Percentiles rank a stretch among this genome's conserved stretches.
Evolutionary conservation across 2,888 invertebrate genomes (phyloP).

Genomic region (Electrophaes corylata): DNA sequence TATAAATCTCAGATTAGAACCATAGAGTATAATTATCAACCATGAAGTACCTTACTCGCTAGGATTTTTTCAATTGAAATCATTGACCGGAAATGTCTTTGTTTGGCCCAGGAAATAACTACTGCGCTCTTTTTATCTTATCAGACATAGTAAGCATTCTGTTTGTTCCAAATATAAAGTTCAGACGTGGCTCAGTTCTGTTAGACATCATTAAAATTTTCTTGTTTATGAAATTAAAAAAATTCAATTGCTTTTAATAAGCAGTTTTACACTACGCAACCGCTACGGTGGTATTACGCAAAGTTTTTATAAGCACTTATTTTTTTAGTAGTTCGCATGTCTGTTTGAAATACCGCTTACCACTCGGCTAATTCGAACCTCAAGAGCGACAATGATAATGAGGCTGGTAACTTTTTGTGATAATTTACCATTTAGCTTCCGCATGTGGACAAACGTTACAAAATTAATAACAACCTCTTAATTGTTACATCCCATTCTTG

Average conservation of each 20-base stretch:
- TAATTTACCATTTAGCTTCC: background rate
- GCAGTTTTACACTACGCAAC: background rate
- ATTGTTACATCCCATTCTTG: too few relatives aligned
- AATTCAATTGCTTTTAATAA: background rate
- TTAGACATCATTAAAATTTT: background rate
- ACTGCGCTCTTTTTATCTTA: too few relatives aligned
- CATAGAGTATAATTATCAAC: slow-evolving; percentile 7
- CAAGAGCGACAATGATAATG: slow-evolving; percentile 3
- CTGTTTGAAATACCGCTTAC: background rate
- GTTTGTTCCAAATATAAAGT: too few relatives aligned
- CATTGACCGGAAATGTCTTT: background rate
- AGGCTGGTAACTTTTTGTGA: background rate
- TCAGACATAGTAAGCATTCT: too few relatives aligned
- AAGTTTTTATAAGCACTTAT: background rate
- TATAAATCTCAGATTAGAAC: slow-evolving; percentile 1
- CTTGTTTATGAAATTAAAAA: background rate
- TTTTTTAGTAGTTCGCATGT: background rate
- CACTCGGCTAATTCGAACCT: background rate
- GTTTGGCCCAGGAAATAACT: background rate
- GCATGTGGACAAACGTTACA: background rate
- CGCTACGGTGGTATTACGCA: background rate
- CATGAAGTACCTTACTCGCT: slow-evolving; percentile 4
- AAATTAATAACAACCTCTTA: too few relatives aligned
- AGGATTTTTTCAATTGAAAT: background rate
- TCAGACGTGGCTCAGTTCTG: background rate